Base-by-base conservation (phyloP, 2,888 invertebrate species). In the Hydraecia micacea region DNA sequence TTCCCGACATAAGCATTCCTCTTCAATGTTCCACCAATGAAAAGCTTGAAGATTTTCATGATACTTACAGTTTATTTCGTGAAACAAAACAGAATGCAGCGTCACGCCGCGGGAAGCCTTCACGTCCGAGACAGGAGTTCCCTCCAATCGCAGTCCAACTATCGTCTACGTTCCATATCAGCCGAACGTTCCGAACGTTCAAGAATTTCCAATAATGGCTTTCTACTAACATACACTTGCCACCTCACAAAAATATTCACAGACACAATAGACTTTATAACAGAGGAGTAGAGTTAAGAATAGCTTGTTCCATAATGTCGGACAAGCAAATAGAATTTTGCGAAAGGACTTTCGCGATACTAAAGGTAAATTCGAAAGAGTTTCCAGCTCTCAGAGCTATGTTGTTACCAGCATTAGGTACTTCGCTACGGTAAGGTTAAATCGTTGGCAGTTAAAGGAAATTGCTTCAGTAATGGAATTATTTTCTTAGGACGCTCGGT, bases 161-260 rank as follows among this genome's bases (percentile, higher is more conserved):
- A 94, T 93, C 93, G 92, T 90, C 92, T 93, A 92, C 93, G 93
- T 94, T 93, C 93, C 92, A 95, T 94, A 94, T 94, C 95, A 93
- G 88, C 91, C 90, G 91, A 93, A 92, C 93, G 93, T 92, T 94
- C 88, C 89, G 89, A 92, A 95, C 95, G 94, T 94, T 94, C 93
- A 93, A 94, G 95, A 96, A 96, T 96, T 96, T 96, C 95, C 95
- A 96, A 96, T 96, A 96, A 95, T 94, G 94, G 93, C 92, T 91
- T 90, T 90, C 84, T 63, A 62, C 88, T 81, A 86, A 85, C 81
- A 84, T 87, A 81, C 69, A 82, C 71, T 72, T 77, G 66, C 80
- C 73, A 75, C 73, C 66, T n/a, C 5, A 55, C 77, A 60, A 69
- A 74, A 73, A 80, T 71, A 75, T 67, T 62, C 9, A 66, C 7